Evolutionary conservation across 2,797 vertebrate genomes (phyloP).

Genomic region (Helicolenus hilgendorfi): DNA sequence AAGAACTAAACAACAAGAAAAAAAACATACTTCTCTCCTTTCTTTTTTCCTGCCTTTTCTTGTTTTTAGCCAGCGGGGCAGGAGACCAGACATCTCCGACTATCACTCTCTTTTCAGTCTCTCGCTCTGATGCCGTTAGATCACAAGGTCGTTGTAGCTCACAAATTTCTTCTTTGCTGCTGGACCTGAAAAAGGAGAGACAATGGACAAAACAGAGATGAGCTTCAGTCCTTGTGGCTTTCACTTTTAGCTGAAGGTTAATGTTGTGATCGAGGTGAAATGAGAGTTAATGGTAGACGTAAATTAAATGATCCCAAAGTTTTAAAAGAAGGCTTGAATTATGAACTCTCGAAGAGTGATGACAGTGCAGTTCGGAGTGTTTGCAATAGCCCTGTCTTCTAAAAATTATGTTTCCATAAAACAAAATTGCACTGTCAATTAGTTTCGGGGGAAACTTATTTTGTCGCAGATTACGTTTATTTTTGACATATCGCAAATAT

Average conservation of each 20-base stretch:
- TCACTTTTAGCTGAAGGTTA: not conserved
- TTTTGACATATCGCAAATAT: too few relatives aligned
- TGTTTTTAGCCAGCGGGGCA: conserved; percentile 66
- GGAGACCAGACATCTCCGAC: conserved; percentile 80
- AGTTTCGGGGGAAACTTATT: too few relatives aligned
- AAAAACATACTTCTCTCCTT: conserved; percentile 11
- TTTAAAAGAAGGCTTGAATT: conserved; percentile 7
- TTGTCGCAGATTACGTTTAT: too few relatives aligned
- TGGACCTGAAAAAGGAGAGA: conserved; percentile 89
- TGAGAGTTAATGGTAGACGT: not conserved
- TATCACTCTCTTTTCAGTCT: conserved; percentile 46
- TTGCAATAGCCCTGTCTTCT: not conserved
- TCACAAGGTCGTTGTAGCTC: conserved; percentile 97
- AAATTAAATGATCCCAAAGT: not conserved
- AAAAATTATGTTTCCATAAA: not conserved
- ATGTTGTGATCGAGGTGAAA: not conserved
- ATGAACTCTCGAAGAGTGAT: conserved; percentile 39
- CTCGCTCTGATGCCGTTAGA: conserved; percentile 86
- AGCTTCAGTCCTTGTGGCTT: not conserved
- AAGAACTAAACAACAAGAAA: conserved; percentile 65
- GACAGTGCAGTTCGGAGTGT: not conserved
- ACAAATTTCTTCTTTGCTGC: conserved; percentile 96
- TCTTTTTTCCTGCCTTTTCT: conserved; percentile 9
- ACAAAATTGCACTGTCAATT: not conserved
- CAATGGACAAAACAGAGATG: not conserved